Conservation (phyloP, 2,113 vertebrate genomes). For the Lagopus leucura region DNA sequence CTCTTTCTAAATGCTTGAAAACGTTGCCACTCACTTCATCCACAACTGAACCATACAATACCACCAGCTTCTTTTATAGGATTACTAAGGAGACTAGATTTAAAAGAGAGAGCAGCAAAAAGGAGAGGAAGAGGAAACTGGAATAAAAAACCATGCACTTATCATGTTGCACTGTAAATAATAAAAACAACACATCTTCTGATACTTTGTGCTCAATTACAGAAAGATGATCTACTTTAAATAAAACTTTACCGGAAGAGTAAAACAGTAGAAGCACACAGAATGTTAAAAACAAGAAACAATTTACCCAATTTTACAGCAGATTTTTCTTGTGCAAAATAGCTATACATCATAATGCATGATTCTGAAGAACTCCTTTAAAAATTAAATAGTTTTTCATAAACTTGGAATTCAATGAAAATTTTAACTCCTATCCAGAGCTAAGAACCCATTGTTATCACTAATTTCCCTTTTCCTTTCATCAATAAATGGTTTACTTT, state of each 20-base stretch:
- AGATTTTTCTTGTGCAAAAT: not conserved
- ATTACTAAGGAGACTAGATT: not conserved
- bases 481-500: not conserved
- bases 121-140: not conserved
- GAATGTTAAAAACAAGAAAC: not conserved
- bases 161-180: not conserved
- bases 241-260: not conserved
- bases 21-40: not conserved
- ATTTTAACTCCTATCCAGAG: not conserved
- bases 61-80: not conserved
- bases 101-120: not conserved
- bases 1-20: not conserved
- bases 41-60: not conserved
- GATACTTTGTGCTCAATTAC: not conserved
- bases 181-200: not conserved
- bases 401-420: not conserved
- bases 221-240: not conserved
- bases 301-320: not conserved
- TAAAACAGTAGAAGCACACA: fast-evolving
- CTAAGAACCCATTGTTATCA: not conserved
- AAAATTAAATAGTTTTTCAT: not conserved
- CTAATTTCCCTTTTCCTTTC: not conserved
- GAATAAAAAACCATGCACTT: not conserved
- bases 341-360: not conserved
- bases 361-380: not conserved